Evolutionary conservation across 2,113 vertebrate species (phyloP), one percentile per base, ranked within the genome.

Genomic region (Sylvilagus bachmani): DNA sequence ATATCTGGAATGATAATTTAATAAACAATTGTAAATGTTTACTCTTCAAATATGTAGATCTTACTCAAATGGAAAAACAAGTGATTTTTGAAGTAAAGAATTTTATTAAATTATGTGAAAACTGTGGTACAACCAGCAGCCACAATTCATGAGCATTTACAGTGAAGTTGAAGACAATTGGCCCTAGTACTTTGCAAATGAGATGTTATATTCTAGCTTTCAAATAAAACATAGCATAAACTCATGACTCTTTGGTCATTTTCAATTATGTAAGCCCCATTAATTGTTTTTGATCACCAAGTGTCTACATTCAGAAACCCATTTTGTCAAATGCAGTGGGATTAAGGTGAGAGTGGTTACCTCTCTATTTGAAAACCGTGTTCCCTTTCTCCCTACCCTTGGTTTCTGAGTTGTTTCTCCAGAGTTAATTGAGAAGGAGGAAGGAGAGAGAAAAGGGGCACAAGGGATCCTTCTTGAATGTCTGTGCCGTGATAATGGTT

Each of bases 51-150:
- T 89, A 78, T 36, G 19, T 71, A 89, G 33, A 13, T 93, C 53
- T 96, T 91, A 71, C 13, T 93, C 33, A 71, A 93, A 33, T 89
- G 66, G 51, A 90, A 89, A 29, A 84, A 44, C 13, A 88, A 89
- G 31, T 4, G 75, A 83, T 36, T 91, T 96, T 74, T 67, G 51
- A 86, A 25, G 12, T 33, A 83, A 81, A 75, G 75, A 33, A 14
- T 69, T 61, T 79, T 55, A 13, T 75, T 66, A 36, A 82, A 93
- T 83, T 58, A 75, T 5, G 16, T 74, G 16, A 86, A 86, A 67
- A 75, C 3, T 73, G 6, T 71, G 27, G 33, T 8, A 53, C 5
- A 2, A 64, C 21, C 29, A 88, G 33, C 33, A 9, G 53, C 79
- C 84, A 73, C 12, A 29, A 67, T 71, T 89, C 21, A 53, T 69